A percentile compares a stretch with the other conserved stretches of the same genome.
Evolutionary conservation across 1,140 invertebrate species (phyloP).

Genomic region (Sesamia nonagrioides): DNA sequence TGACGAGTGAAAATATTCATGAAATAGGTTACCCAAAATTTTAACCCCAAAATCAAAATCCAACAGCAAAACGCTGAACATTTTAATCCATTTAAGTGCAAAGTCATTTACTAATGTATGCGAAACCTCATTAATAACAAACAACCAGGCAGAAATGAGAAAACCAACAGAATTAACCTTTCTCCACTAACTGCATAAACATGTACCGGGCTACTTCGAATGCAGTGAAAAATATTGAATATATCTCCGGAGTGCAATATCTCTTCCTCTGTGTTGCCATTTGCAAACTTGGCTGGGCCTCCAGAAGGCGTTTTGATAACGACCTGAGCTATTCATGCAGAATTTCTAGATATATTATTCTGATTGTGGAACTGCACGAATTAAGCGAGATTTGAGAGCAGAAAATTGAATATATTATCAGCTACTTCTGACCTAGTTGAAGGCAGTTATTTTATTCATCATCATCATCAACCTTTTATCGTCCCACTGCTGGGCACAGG

Average conservation of each 20-base stretch:
- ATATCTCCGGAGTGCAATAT: conserved; percentile 7
- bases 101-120: too few species aligned
- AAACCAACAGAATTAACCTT: background rate
- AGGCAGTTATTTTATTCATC: too few species aligned
- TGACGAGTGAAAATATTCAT: too few species aligned
- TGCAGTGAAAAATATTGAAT: background rate
- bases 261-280: background rate
- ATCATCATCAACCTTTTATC: too few species aligned
- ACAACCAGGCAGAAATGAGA: background rate
- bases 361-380: background rate
- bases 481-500: too few species aligned
- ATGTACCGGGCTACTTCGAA: background rate
- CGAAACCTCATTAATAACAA: background rate
- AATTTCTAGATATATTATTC: conserved; percentile 4
- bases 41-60: too few species aligned
- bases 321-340: conserved; percentile 20
- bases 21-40: too few species aligned
- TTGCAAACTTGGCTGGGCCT: background rate
- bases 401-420: background rate
- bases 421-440: too few species aligned
- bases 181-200: background rate
- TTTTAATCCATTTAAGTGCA: too few species aligned
- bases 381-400: background rate
- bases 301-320: background rate
- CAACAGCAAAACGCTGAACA: too few species aligned